Evolutionary conservation across 2,113 vertebrate genomes (phyloP).

Genomic region (Scartelaos histophorus): DNA sequence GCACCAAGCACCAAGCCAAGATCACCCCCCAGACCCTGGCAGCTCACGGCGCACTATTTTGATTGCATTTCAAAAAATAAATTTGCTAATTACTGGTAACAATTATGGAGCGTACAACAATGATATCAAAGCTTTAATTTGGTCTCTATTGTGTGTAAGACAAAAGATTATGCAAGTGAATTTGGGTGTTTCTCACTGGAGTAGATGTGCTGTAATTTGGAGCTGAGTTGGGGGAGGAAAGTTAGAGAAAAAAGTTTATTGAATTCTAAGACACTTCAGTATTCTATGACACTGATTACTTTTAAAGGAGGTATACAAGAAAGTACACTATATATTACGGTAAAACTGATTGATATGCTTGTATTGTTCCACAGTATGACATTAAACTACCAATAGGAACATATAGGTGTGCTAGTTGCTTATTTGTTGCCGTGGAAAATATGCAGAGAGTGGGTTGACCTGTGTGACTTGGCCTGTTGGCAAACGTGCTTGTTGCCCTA

Average conservation of each 20-base stretch:
- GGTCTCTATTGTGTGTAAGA: slow-evolving; percentile 22
- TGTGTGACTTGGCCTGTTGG: too few relatives aligned
- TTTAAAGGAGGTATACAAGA: background rate
- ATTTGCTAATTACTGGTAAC: slow-evolving; percentile 36
- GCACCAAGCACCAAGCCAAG: slow-evolving; percentile 26
- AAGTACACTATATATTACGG: too few relatives aligned
- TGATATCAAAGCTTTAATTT: slow-evolving; percentile 26
- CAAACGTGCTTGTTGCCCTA: too few relatives aligned
- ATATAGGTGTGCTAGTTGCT: too few relatives aligned
- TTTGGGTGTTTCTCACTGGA: slow-evolving; percentile 4
- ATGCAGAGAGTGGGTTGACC: too few relatives aligned
- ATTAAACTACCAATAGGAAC: too few relatives aligned
- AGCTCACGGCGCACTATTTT: slow-evolving; percentile 20
- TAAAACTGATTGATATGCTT: too few relatives aligned
- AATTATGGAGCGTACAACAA: slow-evolving; percentile 18
- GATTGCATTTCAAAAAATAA: slow-evolving; percentile 14
- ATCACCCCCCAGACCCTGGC: slow-evolving; percentile 7
- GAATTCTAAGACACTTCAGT: background rate
- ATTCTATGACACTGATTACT: background rate
- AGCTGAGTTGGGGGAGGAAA: background rate
- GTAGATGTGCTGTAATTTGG: background rate
- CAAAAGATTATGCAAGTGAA: slow-evolving; percentile 15
- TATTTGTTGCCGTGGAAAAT: too few relatives aligned
- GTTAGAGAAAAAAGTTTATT: background rate
- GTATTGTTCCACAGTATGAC: too few relatives aligned